Evolutionary conservation across 2,888 invertebrate genomes (phyloP).

Genomic region (Xylota sylvarum): DNA sequence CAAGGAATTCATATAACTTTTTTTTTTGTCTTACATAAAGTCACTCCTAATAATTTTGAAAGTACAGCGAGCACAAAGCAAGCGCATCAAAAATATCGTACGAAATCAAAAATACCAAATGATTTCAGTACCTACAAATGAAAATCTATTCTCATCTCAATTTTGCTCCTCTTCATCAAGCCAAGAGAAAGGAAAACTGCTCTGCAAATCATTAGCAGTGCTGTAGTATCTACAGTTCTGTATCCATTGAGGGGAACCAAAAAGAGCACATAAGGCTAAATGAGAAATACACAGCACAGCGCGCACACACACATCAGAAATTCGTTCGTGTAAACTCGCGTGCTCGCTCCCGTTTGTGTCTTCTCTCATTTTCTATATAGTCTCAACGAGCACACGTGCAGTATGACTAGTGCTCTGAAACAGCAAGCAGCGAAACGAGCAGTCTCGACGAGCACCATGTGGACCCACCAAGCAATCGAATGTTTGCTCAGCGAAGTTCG

Average conservation of each 20-base stretch:
- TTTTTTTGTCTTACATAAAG: neutral
- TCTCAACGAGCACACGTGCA: slow-evolving; percentile 63
- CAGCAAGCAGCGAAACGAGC: slow-evolving; percentile 58
- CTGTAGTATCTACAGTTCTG: neutral
- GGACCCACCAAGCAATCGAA: slow-evolving; percentile 62
- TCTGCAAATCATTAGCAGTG: neutral
- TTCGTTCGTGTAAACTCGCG: slow-evolving; percentile 67
- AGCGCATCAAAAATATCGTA: neutral
- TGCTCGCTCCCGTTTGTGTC: neutral
- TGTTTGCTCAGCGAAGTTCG: slow-evolving; percentile 49
- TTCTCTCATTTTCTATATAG: slow-evolving; percentile 12
- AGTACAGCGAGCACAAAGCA: slow-evolving; percentile 1
- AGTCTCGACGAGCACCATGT: slow-evolving; percentile 42
- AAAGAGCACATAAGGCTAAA: slow-evolving; percentile 27
- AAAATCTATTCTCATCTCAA: neutral
- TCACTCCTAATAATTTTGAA: neutral
- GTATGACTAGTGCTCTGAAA: slow-evolving; percentile 64
- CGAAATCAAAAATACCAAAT: slow-evolving; percentile 8
- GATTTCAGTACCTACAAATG: neutral
- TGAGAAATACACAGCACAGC: slow-evolving; percentile 13
- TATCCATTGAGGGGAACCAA: slow-evolving; percentile 40
- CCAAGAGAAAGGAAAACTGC: neutral
- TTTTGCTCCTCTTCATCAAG: neutral
- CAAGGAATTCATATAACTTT: neutral
- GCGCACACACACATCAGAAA: slow-evolving; percentile 42